Evolutionary conservation across 2,113 vertebrate species (phyloP).

Genomic region (Mixornis gularis): DNA sequence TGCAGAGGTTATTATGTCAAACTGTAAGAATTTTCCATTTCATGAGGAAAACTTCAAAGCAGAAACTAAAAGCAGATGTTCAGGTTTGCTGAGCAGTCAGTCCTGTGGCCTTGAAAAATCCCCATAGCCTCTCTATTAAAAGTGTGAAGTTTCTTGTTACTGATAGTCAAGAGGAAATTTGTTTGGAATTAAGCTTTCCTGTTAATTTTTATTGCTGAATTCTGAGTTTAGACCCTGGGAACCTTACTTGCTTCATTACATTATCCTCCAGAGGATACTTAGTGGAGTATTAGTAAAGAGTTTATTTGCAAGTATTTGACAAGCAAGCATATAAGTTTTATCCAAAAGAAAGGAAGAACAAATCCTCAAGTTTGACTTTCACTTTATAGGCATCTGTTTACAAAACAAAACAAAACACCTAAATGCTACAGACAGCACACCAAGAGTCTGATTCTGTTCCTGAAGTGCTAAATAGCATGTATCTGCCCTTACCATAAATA

Average conservation of each 20-base stretch:
- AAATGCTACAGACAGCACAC: not conserved
- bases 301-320: not conserved
- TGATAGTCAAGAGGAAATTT: slow-evolving; percentile 38
- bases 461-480: not conserved
- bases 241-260: not conserved
- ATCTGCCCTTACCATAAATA: not conserved
- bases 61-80: slow-evolving; percentile 61
- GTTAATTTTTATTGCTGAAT: slow-evolving; percentile 40
- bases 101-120: slow-evolving; percentile 8
- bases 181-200: slow-evolving; percentile 30
- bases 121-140: slow-evolving; percentile 2
- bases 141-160: slow-evolving; percentile 24
- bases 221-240: not conserved
- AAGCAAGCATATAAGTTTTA: not conserved
- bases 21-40: slow-evolving; percentile 35
- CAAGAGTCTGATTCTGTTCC: not conserved
- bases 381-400: not conserved
- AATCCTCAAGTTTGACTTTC: not conserved
- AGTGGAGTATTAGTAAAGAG: not conserved
- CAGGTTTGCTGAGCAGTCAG: slow-evolving; percentile 4
- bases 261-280: not conserved
- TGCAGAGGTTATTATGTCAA: not conserved
- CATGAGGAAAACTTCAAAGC: slow-evolving; percentile 51
- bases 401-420: not conserved
- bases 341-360: not conserved